Evolutionary conservation across 2,113 vertebrate species (phyloP).

Genomic region (Rhizomys pruinosus): DNA sequence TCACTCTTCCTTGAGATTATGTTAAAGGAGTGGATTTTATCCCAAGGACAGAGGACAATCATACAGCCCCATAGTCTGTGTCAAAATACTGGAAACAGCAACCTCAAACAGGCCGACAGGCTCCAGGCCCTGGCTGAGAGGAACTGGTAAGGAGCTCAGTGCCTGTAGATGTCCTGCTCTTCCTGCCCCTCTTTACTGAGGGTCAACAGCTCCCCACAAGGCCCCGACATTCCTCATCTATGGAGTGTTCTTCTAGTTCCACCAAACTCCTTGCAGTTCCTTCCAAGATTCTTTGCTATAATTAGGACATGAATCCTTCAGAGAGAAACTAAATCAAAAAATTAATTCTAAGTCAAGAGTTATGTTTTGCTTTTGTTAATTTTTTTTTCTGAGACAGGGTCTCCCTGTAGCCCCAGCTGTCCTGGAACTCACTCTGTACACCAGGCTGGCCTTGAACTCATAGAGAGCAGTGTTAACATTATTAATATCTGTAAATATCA

Average conservation of each 20-base stretch:
- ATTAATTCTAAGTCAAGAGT: no score
- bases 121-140: neutral
- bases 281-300: constrained; percentile 21
- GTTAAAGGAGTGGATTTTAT: neutral
- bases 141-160: neutral
- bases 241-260: neutral
- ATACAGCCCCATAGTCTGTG: neutral
- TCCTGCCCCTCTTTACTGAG: neutral
- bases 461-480: neutral
- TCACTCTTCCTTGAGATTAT: neutral
- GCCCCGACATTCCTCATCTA: neutral
- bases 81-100: neutral
- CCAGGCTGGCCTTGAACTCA: no score
- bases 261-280: neutral
- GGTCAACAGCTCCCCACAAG: neutral
- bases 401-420: no score
- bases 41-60: neutral
- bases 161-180: no score
- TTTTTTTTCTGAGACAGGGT: no score
- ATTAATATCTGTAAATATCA: neutral
- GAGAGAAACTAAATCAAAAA: neutral
- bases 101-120: neutral
- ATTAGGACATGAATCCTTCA: constrained; percentile 28
- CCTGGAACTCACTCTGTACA: no score
- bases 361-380: neutral